A percentile compares a stretch with the other conserved stretches of the same genome.
These are phyloP conservation scores for Latheticus oryzae DNA, from an alignment of 2,888 invertebrate genomes.

Conservation along the genomic window DNA sequence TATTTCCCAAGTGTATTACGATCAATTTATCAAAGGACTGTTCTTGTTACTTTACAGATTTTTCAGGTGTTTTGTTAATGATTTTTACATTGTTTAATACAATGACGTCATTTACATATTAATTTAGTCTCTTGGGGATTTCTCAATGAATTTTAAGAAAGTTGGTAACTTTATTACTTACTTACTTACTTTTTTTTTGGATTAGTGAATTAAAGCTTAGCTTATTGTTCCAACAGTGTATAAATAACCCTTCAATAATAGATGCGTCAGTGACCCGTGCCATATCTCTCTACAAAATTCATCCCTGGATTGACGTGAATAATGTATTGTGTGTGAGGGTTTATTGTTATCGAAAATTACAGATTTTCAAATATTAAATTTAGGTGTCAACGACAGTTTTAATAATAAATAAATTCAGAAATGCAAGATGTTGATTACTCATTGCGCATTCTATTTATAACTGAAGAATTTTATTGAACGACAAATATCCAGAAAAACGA, in stretches of 20 bases:
- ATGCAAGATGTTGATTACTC: too few species aligned
- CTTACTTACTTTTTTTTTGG: not conserved
- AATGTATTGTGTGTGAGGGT: too few species aligned
- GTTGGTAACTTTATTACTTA: too few species aligned
- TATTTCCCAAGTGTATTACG: conserved; percentile 36
- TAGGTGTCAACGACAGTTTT: too few species aligned
- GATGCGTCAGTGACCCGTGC: conserved; percentile 27
- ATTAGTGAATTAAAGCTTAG: too few species aligned
- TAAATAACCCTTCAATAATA: conserved; percentile 25
- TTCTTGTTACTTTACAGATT: conserved; percentile 31
- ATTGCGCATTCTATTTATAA: conserved; percentile 46
- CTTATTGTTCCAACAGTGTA: conserved; percentile 10
- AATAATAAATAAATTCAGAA: too few species aligned
- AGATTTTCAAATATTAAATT: too few species aligned
- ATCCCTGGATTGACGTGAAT: too few species aligned
- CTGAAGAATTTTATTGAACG: conserved; percentile 37
- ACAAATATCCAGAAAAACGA: conserved; percentile 35
- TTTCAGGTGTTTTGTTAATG: conserved; percentile 18
- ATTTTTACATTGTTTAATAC: conserved; percentile 2
- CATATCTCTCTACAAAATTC: conserved; percentile 14
- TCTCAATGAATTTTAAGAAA: too few species aligned
- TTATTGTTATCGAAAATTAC: too few species aligned
- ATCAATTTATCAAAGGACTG: conserved; percentile 39
- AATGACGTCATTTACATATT: conserved; percentile 32
- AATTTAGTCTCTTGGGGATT: conserved; percentile 14